These are phyloP conservation scores for Theodoxus fluviatilis DNA, from an alignment of 2,888 invertebrate genomes.

Conservation along the genomic window DNA sequence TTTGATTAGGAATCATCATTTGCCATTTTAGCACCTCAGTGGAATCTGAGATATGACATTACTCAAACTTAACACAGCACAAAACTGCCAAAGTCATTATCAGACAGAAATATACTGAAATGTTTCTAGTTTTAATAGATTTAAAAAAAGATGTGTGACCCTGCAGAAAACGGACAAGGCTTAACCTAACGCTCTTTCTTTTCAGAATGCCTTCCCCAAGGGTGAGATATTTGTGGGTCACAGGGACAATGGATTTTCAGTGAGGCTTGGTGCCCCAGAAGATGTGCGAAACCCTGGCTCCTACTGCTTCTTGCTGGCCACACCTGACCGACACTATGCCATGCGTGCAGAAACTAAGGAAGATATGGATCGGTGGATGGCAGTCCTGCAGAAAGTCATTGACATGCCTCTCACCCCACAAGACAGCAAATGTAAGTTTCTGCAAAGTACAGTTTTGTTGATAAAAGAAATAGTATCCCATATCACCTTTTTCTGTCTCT, in stretches of 20 bases:
- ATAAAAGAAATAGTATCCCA: no score
- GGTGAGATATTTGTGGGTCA: conserved; percentile 89
- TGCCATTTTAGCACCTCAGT: no score
- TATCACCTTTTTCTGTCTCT: no score
- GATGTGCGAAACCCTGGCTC: conserved; percentile 75
- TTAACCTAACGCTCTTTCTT: conserved; percentile 17
- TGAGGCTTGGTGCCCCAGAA: conserved; percentile 70
- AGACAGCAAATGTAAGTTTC: conserved; percentile 68
- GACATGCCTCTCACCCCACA: conserved; percentile 80
- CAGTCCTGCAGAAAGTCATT: conserved; percentile 77
- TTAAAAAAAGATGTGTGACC: background rate
- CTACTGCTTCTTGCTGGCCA: conserved; percentile 82
- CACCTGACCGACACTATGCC: conserved; percentile 81
- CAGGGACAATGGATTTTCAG: conserved; percentile 78
- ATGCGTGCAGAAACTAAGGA: conserved; percentile 81
- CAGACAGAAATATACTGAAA: background rate
- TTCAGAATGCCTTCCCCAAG: conserved; percentile 83
- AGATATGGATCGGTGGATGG: conserved; percentile 83
- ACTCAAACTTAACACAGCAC: no score
- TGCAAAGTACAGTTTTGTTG: no score
- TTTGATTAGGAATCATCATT: no score
- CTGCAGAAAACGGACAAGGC: background rate
- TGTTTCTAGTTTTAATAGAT: background rate
- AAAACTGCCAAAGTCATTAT: background rate
- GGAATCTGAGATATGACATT: no score